Evolutionary conservation across 2,113 vertebrate genomes (phyloP).

Genomic region (Oryzias curvinotus): DNA sequence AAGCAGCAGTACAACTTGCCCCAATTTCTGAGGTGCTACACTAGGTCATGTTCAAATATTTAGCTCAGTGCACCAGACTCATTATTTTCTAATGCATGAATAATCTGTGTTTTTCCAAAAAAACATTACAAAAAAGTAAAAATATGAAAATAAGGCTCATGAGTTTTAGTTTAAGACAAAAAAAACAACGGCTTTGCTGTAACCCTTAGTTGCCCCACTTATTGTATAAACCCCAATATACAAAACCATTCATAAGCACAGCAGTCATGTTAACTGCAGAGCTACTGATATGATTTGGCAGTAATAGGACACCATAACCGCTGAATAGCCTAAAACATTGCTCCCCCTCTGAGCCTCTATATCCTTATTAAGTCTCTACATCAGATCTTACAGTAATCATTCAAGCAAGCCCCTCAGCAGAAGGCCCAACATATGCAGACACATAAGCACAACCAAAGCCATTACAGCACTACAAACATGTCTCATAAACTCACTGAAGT

Average conservation of each 20-base stretch:
- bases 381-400: conserved; percentile 23
- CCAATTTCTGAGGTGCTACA: conserved; percentile 45
- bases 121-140: conserved; percentile 1
- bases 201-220: conserved; percentile 21
- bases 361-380: conserved; percentile 11
- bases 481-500: no score
- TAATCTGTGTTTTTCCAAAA: conserved; percentile 11
- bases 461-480: no score
- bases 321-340: conserved; percentile 60
- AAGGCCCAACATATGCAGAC: background rate
- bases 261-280: conserved; percentile 22
- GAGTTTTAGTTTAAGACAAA: background rate
- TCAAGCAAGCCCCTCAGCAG: conserved; percentile 2
- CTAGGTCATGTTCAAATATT: conserved; percentile 44
- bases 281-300: conserved; percentile 62
- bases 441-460: background rate
- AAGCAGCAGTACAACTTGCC: conserved; percentile 44
- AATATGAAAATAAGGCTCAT: background rate
- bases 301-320: conserved; percentile 64
- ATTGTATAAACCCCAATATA: conserved; percentile 4
- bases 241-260: conserved; percentile 31
- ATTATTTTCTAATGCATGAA: conserved; percentile 18
- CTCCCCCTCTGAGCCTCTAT: conserved; percentile 28
- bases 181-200: conserved; percentile 2
- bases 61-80: conserved; percentile 27